These are phyloP conservation scores for Octopus bimaculoides DNA, from an alignment of 1,140 invertebrate genomes.

Conservation along the genomic window DNA sequence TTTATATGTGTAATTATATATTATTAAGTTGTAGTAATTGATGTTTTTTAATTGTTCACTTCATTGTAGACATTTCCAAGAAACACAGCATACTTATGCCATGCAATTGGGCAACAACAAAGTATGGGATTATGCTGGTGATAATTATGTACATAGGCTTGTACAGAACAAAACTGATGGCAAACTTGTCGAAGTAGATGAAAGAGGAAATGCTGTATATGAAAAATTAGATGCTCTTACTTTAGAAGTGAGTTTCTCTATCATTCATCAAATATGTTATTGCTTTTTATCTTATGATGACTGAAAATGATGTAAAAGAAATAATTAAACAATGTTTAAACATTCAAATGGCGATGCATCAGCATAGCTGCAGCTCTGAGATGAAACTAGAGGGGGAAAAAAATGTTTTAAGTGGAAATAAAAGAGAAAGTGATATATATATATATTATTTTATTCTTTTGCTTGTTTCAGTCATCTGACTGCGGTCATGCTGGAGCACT, in stretches of 20 bases:
- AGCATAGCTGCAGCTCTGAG: too few species aligned
- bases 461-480: too few species aligned
- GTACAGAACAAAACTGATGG: slow-evolving; percentile 97
- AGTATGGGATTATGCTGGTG: slow-evolving; percentile 97
- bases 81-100: slow-evolving; percentile 95
- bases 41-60: slow-evolving; percentile 12
- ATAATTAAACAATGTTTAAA: too few species aligned
- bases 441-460: too few species aligned
- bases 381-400: too few species aligned
- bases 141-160: slow-evolving; percentile 96
- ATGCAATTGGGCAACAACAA: slow-evolving; percentile 90
- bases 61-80: slow-evolving; percentile 78
- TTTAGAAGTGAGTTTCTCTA: slow-evolving; percentile 62
- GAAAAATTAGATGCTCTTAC: slow-evolving; percentile 92
- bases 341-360: too few species aligned
- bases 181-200: slow-evolving; percentile 79
- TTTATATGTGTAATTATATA: background rate
- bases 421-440: too few species aligned
- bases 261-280: too few species aligned
- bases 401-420: too few species aligned
- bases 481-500: too few species aligned
- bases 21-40: background rate
- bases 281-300: too few species aligned
- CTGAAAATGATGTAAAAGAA: too few species aligned
- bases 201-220: slow-evolving; percentile 59